Conservation (phyloP, 92 coral and sea anemone species). For the Palythoa caribaeorum region DNA sequence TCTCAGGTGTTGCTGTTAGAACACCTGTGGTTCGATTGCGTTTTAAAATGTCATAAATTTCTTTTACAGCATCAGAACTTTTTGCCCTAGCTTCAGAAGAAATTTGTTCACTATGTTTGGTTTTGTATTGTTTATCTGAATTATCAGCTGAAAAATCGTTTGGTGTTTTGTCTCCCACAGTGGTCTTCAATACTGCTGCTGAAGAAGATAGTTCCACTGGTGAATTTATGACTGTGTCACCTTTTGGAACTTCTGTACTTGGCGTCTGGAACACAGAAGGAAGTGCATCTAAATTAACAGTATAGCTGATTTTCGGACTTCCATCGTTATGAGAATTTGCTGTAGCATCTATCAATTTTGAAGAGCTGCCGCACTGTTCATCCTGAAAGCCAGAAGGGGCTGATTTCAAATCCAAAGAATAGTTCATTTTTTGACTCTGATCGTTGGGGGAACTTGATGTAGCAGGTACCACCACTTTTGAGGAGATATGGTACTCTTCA, state of each 20-base stretch:
- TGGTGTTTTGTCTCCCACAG: background rate
- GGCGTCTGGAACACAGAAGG: conserved; percentile 15
- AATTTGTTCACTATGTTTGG: background rate
- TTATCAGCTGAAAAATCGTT: background rate
- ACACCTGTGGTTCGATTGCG: conserved; percentile 55
- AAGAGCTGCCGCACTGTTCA: background rate
- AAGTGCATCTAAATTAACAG: conserved; percentile 16
- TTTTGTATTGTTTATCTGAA: background rate
- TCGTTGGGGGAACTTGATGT: background rate
- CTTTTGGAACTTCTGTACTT: background rate
- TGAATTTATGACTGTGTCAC: background rate
- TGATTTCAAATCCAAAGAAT: conserved; percentile 21
- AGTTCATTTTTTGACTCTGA: background rate
- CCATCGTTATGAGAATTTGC: background rate
- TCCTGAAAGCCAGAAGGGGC: conserved; percentile 23
- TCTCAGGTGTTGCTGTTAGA: background rate
- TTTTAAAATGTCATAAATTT: conserved; percentile 69
- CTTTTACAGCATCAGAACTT: conserved; percentile 61
- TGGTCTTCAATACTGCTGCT: background rate
- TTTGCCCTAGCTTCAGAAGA: conserved; percentile 65
- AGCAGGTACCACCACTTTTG: conserved; percentile 15
- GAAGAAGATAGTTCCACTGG: background rate
- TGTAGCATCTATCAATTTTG: conserved; percentile 9
- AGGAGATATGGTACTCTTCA: background rate
- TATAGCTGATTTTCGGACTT: conserved; percentile 18